These are phyloP conservation scores for Hoplostethus mediterraneus DNA, from an alignment of 2,797 vertebrate species.

Conservation along the genomic window DNA sequence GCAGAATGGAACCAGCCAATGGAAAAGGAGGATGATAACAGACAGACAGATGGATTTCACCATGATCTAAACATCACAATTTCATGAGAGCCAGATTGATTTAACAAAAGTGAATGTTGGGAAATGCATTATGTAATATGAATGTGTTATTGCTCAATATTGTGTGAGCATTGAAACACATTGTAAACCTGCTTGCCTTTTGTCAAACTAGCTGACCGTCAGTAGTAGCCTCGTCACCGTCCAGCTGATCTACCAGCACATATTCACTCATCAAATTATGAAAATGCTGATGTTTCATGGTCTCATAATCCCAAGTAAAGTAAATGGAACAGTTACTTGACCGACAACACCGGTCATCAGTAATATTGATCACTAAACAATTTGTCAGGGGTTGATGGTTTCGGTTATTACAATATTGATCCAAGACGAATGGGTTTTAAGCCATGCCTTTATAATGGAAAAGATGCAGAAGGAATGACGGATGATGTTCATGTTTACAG, in stretches of 20 bases:
- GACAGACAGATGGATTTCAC: conserved; percentile 5
- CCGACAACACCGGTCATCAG: conserved; percentile 12
- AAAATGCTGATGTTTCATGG: conserved; percentile 16
- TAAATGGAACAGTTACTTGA: conserved; percentile 50
- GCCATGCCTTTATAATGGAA: conserved; percentile 17
- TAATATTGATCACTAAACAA: conserved; percentile 35
- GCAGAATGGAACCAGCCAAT: conserved; percentile 22
- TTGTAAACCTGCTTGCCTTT: background rate
- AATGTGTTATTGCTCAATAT: background rate
- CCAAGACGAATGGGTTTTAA: conserved; percentile 26
- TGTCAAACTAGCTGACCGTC: background rate
- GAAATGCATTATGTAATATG: no score
- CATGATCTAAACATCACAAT: conserved; percentile 17
- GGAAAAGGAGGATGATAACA: background rate
- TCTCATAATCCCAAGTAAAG: conserved; percentile 12
- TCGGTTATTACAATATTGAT: conserved; percentile 33
- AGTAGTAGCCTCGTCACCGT: background rate
- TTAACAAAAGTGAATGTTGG: no score
- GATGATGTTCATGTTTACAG: conserved; percentile 34
- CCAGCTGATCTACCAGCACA: background rate
- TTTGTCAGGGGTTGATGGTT: conserved; percentile 15
- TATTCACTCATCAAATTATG: conserved; percentile 13
- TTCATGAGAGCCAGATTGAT: background rate
- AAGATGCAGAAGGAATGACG: conserved; percentile 12
- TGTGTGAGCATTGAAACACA: conserved; percentile 14